Base-by-base conservation (phyloP, 2,888 invertebrate genomes). In the Amiota mariae region DNA sequence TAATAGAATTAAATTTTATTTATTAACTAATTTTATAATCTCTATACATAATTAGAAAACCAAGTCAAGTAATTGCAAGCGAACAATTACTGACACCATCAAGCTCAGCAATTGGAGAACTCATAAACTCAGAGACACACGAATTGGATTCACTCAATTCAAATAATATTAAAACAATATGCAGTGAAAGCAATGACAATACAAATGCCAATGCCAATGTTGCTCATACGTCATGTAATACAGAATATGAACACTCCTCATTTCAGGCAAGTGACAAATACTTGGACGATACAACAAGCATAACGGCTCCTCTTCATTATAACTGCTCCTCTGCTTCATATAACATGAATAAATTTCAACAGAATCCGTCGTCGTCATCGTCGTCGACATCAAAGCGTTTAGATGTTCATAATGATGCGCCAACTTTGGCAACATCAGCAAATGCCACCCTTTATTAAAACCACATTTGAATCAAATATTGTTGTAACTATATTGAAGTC, bases 41-140 rank as follows among this genome's bases (percentile, higher is more conserved):
- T 73, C 72, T 48, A 71, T 15, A 36, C n/a, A 72, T 75, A 3
- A 24, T 18, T 11, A 89, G 89, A 49, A 88, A 88, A 77, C 89
- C 88, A 77, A 88, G 87, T 74, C 88, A 90, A 73, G 83, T 88
- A 46, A 87, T 88, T 64, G 88, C 87, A 20, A 88, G 87, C 73
- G 90, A 90, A 79, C 90, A 90, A 77, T 80, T 90, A 51, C 78
- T 90, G 8, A 90, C 90, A 3, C 89, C 90, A 47, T 89, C 89
- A 9, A 90, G 88, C 76, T 90, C 90, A 10, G 90, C 89, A 9
- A 87, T 89, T 64, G 90, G 89, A 12, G 90, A 90, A 76, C 78
- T 90, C 6, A 48, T 88, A 6, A 88, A 87, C 75, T 89, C 90
- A 2, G 90, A 90, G 81, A 88, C 90, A 12, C 90, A 90, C 78